Conservation (phyloP, 2,888 invertebrate species). For the Punctoribates punctum region DNA sequence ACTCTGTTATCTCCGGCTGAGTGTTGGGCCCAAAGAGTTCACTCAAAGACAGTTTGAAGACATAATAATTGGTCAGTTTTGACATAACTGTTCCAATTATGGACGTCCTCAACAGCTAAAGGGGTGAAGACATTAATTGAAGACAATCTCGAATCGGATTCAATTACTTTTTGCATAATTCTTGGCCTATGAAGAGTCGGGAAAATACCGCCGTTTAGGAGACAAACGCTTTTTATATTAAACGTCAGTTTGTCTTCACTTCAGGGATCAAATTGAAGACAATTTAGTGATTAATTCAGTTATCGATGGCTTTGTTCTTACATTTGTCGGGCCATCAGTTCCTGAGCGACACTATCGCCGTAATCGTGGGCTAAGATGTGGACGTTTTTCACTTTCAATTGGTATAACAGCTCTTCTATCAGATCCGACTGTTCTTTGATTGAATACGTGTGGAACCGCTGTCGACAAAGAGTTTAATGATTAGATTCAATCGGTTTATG, state of each 20-base stretch:
- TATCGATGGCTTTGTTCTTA: neutral
- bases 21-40: slow-evolving; percentile 51
- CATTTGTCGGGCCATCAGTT: slow-evolving; percentile 52
- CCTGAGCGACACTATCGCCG: slow-evolving; percentile 54
- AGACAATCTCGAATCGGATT: neutral
- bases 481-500: neutral
- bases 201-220: slow-evolving; percentile 52
- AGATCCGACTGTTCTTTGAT: slow-evolving; percentile 54
- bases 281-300: neutral
- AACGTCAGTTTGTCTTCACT: slow-evolving; percentile 35
- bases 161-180: slow-evolving; percentile 46
- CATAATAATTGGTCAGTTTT: slow-evolving; percentile 42
- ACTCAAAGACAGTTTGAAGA: slow-evolving; percentile 48
- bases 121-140: neutral
- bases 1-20: slow-evolving; percentile 50
- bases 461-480: neutral
- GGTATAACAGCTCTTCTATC: slow-evolving; percentile 50
- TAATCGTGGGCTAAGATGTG: slow-evolving; percentile 54
- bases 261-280: neutral
- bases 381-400: slow-evolving; percentile 49
- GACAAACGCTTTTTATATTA: slow-evolving; percentile 47
- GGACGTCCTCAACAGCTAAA: slow-evolving; percentile 45
- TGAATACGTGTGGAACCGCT: slow-evolving; percentile 50
- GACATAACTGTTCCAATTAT: slow-evolving; percentile 44
- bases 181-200: slow-evolving; percentile 47